Percentiles rank a stretch among this genome's conserved stretches.
phyloP scores from a whole-genome alignment of 2,888 invertebrate genomes.

The Chironomus tentans region DNA sequence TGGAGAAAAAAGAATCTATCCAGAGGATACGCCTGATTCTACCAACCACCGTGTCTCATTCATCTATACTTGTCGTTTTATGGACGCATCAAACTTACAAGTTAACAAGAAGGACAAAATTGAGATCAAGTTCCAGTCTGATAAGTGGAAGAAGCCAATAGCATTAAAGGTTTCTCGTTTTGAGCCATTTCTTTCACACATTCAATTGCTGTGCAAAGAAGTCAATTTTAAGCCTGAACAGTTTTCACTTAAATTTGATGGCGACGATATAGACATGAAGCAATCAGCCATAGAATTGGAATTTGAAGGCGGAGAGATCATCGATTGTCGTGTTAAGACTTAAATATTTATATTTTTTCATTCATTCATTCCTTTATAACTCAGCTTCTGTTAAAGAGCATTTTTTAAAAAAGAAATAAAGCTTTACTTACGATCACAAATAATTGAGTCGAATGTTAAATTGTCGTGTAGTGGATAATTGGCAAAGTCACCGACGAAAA shows the following conservation, averaged over 20 bases:
- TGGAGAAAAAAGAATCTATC: slow-evolving; percentile 5
- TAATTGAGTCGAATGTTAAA: slow-evolving; percentile 76
- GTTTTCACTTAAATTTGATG: slow-evolving; percentile 10
- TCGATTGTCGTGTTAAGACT: slow-evolving; percentile 12
- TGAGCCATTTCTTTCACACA: background rate
- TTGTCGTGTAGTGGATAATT: slow-evolving; percentile 64
- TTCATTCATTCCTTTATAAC: background rate
- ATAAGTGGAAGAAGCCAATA: slow-evolving; percentile 19
- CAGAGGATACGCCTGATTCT: slow-evolving; percentile 2
- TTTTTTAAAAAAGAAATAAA: slow-evolving; percentile 17
- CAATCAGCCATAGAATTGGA: background rate
- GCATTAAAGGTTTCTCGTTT: background rate
- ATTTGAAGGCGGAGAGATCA: slow-evolving; percentile 20
- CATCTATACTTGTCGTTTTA: background rate
- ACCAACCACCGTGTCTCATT: background rate
- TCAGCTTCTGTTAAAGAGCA: background rate
- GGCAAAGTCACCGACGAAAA: slow-evolving; percentile 86
- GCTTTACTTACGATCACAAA: slow-evolving; percentile 80
- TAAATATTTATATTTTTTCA: background rate
- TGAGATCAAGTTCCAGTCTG: slow-evolving; percentile 17
- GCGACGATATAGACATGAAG: background rate
- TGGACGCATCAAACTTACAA: background rate
- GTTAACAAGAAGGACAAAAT: background rate
- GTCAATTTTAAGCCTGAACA: slow-evolving; percentile 1
- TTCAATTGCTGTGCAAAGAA: background rate